Percentiles rank a stretch among this genome's conserved stretches.
phyloP scores from a whole-genome alignment of 2,113 vertebrate genomes.

The Bubo blakistoni region DNA sequence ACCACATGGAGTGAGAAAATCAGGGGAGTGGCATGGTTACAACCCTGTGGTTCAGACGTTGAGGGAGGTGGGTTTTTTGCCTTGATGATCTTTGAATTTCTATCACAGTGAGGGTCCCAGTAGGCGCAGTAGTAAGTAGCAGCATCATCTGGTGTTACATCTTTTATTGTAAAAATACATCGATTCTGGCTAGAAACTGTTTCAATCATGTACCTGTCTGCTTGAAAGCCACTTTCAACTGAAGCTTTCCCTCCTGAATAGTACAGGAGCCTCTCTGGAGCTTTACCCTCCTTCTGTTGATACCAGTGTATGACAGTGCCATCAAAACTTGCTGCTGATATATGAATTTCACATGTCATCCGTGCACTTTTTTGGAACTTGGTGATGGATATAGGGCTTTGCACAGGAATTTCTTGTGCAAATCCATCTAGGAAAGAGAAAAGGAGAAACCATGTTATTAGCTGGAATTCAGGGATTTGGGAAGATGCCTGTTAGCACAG shows the following conservation, averaged over 20 bases:
- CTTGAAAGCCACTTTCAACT: not conserved
- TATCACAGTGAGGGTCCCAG: not conserved
- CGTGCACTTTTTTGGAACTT: not conserved
- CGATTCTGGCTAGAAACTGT: not conserved
- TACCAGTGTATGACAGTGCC: not conserved
- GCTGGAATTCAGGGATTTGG: not conserved
- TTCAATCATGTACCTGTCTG: not conserved
- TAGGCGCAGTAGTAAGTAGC: constrained; percentile 10
- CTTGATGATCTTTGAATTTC: not conserved
- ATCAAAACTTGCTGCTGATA: not conserved
- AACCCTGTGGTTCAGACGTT: not conserved
- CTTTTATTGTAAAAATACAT: not conserved
- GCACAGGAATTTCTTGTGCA: not conserved
- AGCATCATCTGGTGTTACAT: not conserved
- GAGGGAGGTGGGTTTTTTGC: not conserved
- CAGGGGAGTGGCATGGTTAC: not conserved
- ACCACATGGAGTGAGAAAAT: not conserved
- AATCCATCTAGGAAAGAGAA: not conserved
- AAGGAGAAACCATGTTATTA: too few species aligned
- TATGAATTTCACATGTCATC: not conserved
- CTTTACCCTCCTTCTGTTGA: not conserved
- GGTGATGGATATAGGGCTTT: not conserved
- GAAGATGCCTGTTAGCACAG: not conserved
- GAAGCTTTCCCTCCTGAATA: not conserved
- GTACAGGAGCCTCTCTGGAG: not conserved